A percentile compares a stretch with the other conserved stretches of the same genome.
Conservation (phyloP, 2,797 vertebrate species). For the Mycteria americana region DNA sequence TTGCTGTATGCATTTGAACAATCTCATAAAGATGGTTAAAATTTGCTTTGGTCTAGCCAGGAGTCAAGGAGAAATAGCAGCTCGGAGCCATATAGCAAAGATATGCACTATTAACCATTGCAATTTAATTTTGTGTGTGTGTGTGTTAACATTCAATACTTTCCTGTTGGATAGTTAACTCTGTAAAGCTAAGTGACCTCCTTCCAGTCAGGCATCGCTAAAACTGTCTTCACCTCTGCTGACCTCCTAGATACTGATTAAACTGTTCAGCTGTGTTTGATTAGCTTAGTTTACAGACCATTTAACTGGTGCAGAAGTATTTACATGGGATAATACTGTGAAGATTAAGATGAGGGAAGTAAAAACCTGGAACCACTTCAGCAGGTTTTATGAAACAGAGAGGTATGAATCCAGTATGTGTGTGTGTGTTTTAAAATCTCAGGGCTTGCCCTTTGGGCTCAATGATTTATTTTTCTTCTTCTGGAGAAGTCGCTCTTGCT, state of each 20-base stretch:
- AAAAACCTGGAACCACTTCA: neutral
- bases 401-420: neutral
- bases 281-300: constrained; percentile 43
- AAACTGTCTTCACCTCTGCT: constrained; percentile 50
- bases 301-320: constrained; percentile 11
- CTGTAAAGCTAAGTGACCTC: constrained; percentile 21
- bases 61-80: constrained; percentile 42
- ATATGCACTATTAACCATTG: constrained; percentile 46
- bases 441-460: neutral
- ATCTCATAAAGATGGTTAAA: constrained; percentile 36
- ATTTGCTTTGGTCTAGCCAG: constrained; percentile 41
- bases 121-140: neutral
- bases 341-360: neutral
- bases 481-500: neutral
- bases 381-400: neutral
- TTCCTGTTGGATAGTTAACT: constrained; percentile 42
- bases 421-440: neutral
- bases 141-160: neutral
- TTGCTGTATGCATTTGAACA: constrained; percentile 46
- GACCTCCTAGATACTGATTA: constrained; percentile 38
- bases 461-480: neutral
- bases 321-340: neutral
- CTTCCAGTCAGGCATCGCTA: neutral
- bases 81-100: constrained; percentile 22
- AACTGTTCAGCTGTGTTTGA: constrained; percentile 50